Conservation (phyloP, 2,888 invertebrate genomes). For the Drosophila neonasuta region DNA sequence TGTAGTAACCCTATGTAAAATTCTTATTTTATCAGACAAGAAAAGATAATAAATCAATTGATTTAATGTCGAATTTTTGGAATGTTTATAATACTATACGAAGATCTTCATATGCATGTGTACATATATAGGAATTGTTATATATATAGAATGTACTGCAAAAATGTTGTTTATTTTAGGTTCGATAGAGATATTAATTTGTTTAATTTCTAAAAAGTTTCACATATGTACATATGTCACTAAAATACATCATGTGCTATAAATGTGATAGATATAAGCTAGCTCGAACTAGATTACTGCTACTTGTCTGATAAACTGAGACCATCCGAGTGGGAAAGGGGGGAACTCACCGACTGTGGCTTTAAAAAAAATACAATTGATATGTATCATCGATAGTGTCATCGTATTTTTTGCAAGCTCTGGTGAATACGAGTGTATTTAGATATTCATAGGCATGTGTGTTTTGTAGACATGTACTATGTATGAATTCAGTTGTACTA, state of each 20-base stretch:
- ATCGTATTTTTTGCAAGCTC: constrained; percentile 16
- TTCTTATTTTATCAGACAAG: not conserved
- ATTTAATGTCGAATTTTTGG: not conserved
- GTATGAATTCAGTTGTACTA: constrained; percentile 24
- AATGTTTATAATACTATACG: not conserved
- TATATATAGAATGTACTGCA: not conserved
- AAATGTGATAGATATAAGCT: not conserved
- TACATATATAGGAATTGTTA: not conserved
- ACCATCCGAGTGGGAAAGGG: not conserved
- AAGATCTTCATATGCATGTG: not conserved
- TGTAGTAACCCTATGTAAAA: not conserved
- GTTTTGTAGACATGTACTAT: constrained; percentile 14
- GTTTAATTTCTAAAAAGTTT: not conserved
- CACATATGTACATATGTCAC: not conserved
- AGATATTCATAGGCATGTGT: constrained; percentile 14
- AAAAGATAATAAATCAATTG: not conserved
- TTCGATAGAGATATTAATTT: not conserved
- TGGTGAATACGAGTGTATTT: constrained; percentile 14
- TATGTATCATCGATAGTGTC: constrained; percentile 31
- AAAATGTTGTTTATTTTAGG: not conserved
- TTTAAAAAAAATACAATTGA: constrained; percentile 18
- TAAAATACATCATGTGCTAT: not conserved
- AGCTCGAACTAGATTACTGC: constrained; percentile 14
- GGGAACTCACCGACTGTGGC: not conserved
- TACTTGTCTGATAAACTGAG: constrained; percentile 2